Conservation (phyloP, 2,113 vertebrate species). For the Sigmodon hispidus region DNA sequence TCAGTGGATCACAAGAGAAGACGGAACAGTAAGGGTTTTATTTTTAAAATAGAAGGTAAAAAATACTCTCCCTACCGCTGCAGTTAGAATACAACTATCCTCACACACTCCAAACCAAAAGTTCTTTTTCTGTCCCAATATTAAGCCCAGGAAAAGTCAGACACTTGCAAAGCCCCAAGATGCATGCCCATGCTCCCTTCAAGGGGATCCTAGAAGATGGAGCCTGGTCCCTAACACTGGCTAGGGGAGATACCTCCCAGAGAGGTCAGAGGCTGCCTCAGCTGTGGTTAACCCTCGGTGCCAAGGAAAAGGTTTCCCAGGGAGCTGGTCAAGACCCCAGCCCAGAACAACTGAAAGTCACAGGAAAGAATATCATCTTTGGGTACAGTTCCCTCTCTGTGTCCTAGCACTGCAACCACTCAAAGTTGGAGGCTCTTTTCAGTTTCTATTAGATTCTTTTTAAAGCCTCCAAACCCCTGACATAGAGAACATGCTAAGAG, state of each 20-base stretch:
- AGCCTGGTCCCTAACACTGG: not conserved
- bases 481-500: not conserved
- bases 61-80: conserved; percentile 36
- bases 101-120: not conserved
- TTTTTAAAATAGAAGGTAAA: conserved; percentile 56
- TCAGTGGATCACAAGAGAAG: conserved; percentile 13
- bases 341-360: not conserved
- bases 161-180: not conserved
- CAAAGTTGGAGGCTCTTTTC: not conserved
- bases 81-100: not conserved
- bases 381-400: not conserved
- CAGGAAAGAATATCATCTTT: not conserved
- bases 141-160: not conserved
- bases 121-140: not conserved
- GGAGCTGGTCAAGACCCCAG: rapidly evolving
- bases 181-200: not conserved
- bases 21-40: conserved; percentile 41
- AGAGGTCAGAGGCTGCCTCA: not conserved
- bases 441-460: not conserved
- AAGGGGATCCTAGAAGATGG: not conserved
- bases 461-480: not conserved
- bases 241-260: not conserved
- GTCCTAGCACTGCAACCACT: not conserved
- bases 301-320: not conserved
- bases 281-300: not conserved